Evolutionary conservation across 1,140 invertebrate genomes (phyloP), one percentile per base, ranked within the genome.

Genomic region (Orius insidiosus): DNA sequence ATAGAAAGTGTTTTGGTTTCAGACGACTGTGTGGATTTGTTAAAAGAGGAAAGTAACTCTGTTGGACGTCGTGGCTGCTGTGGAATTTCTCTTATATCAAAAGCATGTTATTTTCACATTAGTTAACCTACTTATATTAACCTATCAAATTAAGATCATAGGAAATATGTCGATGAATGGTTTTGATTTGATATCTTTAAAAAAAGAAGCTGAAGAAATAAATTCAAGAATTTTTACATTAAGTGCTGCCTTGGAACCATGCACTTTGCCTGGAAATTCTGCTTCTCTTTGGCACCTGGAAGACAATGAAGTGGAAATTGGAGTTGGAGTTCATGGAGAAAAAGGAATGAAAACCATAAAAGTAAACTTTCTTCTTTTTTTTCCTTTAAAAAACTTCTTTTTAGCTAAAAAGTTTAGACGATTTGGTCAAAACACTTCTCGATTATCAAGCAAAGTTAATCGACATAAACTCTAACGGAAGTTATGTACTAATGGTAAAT

Each of bases 261-360:
- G 83, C 55, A 75, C 72, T 41, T 60, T 87, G 34, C 85, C 85
- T 49, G 76, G 76, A 66, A 24, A 63, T 59, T 61, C 3, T 59
- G 1, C 69, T 70, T 1, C 24, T 24, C 65, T 80, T 45, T 87
- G 87, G 55, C 64, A 73, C 13, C 61, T 88, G 19, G 62, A 63
- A 6, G 40, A 61, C 1, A 75, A 78, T 56, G 72, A 83, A 60
- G 73, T 87, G 60, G 84, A 88, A 64, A 63, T 88, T 6, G 86
- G 86, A 1, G 68, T 85, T 15, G 86, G 86, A 44, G 70, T 88
- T 39, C 85, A 90, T 59, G 85, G 85, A 1, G 85, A 92, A 64
- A 77, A 80, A 11, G 86, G 86, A 15, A 75, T 82, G 10, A 68
- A 71, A 50, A 72, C 75, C 56, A 63, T 74, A 15, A 75, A 78